Base-by-base conservation (phyloP, 2,797 vertebrate genomes). In the Picus viridis region DNA sequence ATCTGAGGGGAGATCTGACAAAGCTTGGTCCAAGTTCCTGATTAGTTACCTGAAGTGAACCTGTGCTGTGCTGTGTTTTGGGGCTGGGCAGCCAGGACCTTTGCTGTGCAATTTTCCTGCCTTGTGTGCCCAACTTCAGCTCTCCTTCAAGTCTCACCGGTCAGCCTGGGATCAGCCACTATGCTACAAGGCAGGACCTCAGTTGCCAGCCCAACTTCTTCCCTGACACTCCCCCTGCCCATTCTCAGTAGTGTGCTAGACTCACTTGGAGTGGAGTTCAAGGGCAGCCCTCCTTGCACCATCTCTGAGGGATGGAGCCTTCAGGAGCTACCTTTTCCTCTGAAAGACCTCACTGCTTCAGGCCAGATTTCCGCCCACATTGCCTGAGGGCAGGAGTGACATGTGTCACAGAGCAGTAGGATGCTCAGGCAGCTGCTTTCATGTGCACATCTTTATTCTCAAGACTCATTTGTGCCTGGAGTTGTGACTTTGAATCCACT, bases 281-380 rank as follows among this genome's bases (percentile, higher is more conserved):
- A 70, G 47, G 32, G 29, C 23, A 86, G 13, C 23, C 26, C 26
- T 71, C 39, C 34, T 78, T 47, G 65, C n/a, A 27, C 7, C n/a
- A 19, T 3, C 23, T 54, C n/a, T 29, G 32, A 16, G 9, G 47
- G 41, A 54, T 20, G 30, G 18, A 54, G 34, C 34, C 80, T 34
- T 19, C 51, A 49, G 53, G 59, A 87, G 16, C 24, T 3, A 1
- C 23, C 16, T 49, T 59, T 23, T 49, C 30, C n/a, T 51, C 53
- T 0, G 0, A 29, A 22, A 49, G 36, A 69, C 17, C 15, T 83
- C 43, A 27, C 69, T 51, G 57, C 16, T 16, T 59, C 23, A 26
- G 3, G 1, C 3, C 8, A 0, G 0, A 1, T 49, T 71, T 64
- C 62, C 75, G 47, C 39, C 19, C 0, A 2, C 36, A 27, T 73